These are phyloP conservation scores for Brachyistius frenatus DNA, from an alignment of 2,113 vertebrate species.

Conservation along the genomic window DNA sequence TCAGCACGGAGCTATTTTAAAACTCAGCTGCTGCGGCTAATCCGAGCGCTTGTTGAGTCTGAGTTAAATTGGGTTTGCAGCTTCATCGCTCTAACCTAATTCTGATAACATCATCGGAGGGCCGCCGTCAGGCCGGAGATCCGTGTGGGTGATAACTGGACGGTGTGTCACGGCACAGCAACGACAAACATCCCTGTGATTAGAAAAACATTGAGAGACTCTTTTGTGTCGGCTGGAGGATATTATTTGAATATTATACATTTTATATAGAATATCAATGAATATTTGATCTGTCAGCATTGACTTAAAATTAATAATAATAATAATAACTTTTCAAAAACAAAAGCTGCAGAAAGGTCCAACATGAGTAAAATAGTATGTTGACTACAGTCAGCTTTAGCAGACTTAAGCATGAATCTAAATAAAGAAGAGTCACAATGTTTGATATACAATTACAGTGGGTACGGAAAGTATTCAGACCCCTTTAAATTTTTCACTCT, in stretches of 20 bases:
- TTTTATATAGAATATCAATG: background rate
- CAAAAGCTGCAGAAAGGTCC: too few species aligned
- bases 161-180: conserved; percentile 1
- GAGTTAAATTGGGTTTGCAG: conserved; percentile 65
- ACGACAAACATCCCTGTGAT: conserved; percentile 5
- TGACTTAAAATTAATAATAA: too few species aligned
- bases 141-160: background rate
- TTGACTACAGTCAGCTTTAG: too few species aligned
- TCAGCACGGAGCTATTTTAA: conserved; percentile 67
- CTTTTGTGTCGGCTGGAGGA: background rate
- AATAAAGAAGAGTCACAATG: background rate
- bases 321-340: too few species aligned
- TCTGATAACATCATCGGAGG: conserved; percentile 50
- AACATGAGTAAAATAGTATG: too few species aligned
- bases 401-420: background rate
- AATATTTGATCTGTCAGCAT: background rate
- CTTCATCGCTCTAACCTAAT: conserved; percentile 44
- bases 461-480: too few species aligned
- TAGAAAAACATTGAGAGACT: background rate
- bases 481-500: too few species aligned
- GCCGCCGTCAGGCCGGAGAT: conserved; percentile 13
- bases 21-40: conserved; percentile 62
- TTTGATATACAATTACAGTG: too few species aligned
- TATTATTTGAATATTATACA: background rate
- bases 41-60: conserved; percentile 45